phyloP scores from a whole-genome alignment of 2,888 invertebrate genomes.

The Synanthedon andrenaeformis region DNA sequence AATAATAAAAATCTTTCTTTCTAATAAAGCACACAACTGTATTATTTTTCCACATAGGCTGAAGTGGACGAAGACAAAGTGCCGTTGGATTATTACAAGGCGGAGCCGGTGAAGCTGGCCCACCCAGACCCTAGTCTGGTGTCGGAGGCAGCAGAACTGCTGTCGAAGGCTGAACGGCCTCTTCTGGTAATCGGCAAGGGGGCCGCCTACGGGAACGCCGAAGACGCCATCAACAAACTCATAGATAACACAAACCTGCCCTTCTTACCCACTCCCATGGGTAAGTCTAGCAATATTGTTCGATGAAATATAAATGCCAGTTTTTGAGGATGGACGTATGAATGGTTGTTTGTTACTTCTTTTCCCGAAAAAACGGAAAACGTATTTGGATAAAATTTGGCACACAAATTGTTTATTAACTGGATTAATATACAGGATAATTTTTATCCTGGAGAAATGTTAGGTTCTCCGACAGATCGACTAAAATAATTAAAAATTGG shows the following conservation, averaged over 20 bases:
- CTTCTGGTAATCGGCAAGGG: slow-evolving; percentile 93
- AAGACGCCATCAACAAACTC: slow-evolving; percentile 76
- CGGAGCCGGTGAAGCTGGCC: slow-evolving; percentile 74
- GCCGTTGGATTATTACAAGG: slow-evolving; percentile 52
- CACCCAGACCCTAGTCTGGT: slow-evolving; percentile 79
- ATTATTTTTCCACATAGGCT: slow-evolving; percentile 22
- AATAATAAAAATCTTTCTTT: too few relatives aligned
- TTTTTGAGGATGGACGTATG: too few relatives aligned
- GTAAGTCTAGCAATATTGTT: slow-evolving; percentile 28
- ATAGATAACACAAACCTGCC: slow-evolving; percentile 82
- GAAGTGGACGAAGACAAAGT: slow-evolving; percentile 55
- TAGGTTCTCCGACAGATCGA: too few relatives aligned
- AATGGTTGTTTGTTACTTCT: too few relatives aligned
- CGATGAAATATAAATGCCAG: too few relatives aligned
- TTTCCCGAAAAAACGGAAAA: too few relatives aligned
- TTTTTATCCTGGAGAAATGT: too few relatives aligned
- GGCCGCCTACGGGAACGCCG: slow-evolving; percentile 84
- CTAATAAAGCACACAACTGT: background rate
- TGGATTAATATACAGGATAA: too few relatives aligned
- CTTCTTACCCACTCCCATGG: slow-evolving; percentile 96
- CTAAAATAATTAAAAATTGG: too few relatives aligned
- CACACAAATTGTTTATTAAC: too few relatives aligned
- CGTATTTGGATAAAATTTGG: too few relatives aligned
- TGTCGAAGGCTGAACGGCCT: slow-evolving; percentile 82
- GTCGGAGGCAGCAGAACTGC: slow-evolving; percentile 75